Conservation (phyloP, 2,113 vertebrate species). For the Pelmatolapia mariae region DNA sequence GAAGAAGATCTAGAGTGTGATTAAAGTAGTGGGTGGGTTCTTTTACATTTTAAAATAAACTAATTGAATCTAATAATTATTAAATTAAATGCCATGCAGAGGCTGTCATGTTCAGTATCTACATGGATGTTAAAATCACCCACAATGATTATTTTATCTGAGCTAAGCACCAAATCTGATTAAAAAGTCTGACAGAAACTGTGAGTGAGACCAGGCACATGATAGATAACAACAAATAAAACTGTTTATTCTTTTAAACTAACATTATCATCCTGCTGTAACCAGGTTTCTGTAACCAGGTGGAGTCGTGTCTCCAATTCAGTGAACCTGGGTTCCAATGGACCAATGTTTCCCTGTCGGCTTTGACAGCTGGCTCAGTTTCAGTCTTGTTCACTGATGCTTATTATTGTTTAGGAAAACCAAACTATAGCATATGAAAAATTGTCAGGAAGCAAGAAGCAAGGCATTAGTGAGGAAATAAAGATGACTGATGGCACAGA, state of each 20-base stretch:
- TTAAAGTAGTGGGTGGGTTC: not conserved
- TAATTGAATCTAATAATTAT: not conserved
- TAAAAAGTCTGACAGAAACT: not conserved
- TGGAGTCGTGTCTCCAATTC: not conserved
- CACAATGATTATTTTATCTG: not conserved
- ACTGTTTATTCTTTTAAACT: not conserved
- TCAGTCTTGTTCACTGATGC: not conserved
- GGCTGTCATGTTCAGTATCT: not conserved
- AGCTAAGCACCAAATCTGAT: fast-evolving
- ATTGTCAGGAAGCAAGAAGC: not conserved
- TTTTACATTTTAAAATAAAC: not conserved
- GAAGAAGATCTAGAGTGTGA: fast-evolving
- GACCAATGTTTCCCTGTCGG: fast-evolving
- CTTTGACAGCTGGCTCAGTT: not conserved
- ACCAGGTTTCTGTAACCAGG: not conserved
- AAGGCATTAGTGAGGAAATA: not conserved
- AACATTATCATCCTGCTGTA: fast-evolving
- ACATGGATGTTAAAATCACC: not conserved
- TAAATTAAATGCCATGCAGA: not conserved
- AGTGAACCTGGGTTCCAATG: not conserved
- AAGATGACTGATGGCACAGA: not conserved
- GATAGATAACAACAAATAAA: not conserved
- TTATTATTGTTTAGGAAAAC: not conserved
- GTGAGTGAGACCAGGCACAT: not conserved
- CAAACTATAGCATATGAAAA: not conserved